Base-by-base conservation (phyloP, 2,888 invertebrate species). In the Zonitis immaculata region DNA sequence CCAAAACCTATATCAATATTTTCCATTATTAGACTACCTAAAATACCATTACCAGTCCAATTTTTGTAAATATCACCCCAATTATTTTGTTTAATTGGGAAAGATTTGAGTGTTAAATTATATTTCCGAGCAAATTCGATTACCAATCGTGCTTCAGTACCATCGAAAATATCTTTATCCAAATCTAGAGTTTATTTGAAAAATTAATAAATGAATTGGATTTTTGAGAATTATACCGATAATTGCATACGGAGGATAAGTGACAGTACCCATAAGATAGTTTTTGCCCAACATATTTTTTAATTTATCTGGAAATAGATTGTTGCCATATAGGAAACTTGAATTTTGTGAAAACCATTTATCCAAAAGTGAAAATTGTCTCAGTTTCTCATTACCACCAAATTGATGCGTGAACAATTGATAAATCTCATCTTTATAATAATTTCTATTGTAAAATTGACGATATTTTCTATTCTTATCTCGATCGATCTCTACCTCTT, bases 31-130 rank as follows among this genome's bases (percentile, higher is more conserved):
- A 86, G 75, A 66, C 81, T 81, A 2, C 85, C 86, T 20, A 86
- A 58, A 14, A 85, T 76, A 14, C 85, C 86, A 54, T 79, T 77
- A 8, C 85, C 85, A 1, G 84, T 81, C 62, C 78, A 75, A 64
- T 87, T 86, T 11, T 82, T 78, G 62, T 77, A 83, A 30, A 85
- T 77, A 57, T 80, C 79, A 6, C 87, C 86, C 86, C 86, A 86
- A 68, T 82, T 78, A 11, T 79, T 70, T 32, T 73, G 76, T 44
- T 83, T 80, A 58, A 84, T 84, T 63, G 67, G 49, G 4, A 69
- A 54, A 18, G 77, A 70, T 49, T 69, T 57, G 5, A 77, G 65
- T 0, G 75, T 75, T 56, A 78, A 76, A 57, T 80, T 80, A 51
- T 72, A 72, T 47, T 69, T 67, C 26, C 71, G 69, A 14, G 79